phyloP scores from a whole-genome alignment of 2,113 vertebrate species.

The Scalopus aquaticus region DNA sequence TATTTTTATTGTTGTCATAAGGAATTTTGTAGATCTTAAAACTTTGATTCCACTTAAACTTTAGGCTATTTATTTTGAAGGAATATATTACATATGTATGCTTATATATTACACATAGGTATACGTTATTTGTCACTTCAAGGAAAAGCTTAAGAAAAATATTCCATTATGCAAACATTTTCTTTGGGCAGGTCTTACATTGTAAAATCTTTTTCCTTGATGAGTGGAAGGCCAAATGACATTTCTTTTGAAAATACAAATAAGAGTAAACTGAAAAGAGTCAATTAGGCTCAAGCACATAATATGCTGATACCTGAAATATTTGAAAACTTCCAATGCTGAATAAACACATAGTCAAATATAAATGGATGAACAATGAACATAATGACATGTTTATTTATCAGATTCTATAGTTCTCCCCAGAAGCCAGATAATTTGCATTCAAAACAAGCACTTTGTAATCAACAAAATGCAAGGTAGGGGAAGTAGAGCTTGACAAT shows the following conservation, averaged over 20 bases:
- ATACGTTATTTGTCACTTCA: slow-evolving; percentile 7
- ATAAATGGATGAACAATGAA: slow-evolving; percentile 42
- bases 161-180: background rate
- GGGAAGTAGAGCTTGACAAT: background rate
- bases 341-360: slow-evolving; percentile 20
- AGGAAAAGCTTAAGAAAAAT: slow-evolving; percentile 14
- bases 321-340: slow-evolving; percentile 28
- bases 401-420: background rate
- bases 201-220: background rate
- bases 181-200: slow-evolving; percentile 16
- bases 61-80: slow-evolving; percentile 17
- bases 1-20: slow-evolving; percentile 40
- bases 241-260: background rate
- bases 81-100: background rate
- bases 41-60: slow-evolving; percentile 37
- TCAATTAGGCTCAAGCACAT: background rate
- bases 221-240: background rate
- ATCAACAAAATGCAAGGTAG: background rate
- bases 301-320: background rate
- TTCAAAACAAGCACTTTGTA: slow-evolving; percentile 23
- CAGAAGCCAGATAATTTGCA: background rate
- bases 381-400: background rate
- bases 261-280: background rate
- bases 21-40: slow-evolving; percentile 65
- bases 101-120: background rate